phyloP scores from a whole-genome alignment of 2,888 invertebrate genomes.

The Trichopria drosophilae region DNA sequence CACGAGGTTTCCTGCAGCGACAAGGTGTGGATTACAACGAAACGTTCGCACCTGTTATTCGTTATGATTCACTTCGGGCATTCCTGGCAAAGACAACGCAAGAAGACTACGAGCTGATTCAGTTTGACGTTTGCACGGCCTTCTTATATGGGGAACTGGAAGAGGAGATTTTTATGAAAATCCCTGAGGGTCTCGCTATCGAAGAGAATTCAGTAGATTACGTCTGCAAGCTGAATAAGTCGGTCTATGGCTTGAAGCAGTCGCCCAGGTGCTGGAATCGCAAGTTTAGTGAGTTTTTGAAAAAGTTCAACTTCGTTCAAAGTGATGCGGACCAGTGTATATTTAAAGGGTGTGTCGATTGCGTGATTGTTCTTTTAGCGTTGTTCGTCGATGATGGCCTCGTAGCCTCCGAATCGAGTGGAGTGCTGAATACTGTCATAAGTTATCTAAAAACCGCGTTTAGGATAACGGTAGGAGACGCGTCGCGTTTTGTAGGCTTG shows the following conservation, averaged over 20 bases:
- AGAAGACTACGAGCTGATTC: too few relatives aligned
- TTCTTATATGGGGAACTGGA: too few relatives aligned
- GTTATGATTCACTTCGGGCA: too few relatives aligned
- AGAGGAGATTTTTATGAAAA: too few relatives aligned
- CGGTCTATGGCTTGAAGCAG: conserved; percentile 24
- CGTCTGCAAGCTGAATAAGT: conserved; percentile 10
- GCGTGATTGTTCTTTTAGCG: conserved; percentile 8
- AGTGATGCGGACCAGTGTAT: conserved; percentile 21
- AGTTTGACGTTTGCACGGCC: too few relatives aligned
- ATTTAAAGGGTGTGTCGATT: conserved; percentile 11
- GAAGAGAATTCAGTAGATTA: background rate
- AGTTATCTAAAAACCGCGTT: conserved; percentile 11
- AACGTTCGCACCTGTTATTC: too few relatives aligned
- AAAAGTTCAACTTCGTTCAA: conserved; percentile 6
- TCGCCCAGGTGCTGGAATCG: conserved; percentile 18
- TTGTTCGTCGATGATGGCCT: conserved; percentile 20
- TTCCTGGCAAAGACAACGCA: too few relatives aligned
- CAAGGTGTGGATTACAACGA: too few relatives aligned
- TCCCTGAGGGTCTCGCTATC: too few relatives aligned
- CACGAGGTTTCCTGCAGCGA: too few relatives aligned
- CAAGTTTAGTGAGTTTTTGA: conserved; percentile 4
- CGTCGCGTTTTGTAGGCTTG: conserved; percentile 12
- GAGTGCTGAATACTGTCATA: conserved; percentile 10
- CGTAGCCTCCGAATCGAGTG: conserved; percentile 9
- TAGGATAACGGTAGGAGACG: conserved; percentile 17